Evolutionary conservation across 2,797 vertebrate genomes (phyloP).

Genomic region (Harpagifer antarcticus): DNA sequence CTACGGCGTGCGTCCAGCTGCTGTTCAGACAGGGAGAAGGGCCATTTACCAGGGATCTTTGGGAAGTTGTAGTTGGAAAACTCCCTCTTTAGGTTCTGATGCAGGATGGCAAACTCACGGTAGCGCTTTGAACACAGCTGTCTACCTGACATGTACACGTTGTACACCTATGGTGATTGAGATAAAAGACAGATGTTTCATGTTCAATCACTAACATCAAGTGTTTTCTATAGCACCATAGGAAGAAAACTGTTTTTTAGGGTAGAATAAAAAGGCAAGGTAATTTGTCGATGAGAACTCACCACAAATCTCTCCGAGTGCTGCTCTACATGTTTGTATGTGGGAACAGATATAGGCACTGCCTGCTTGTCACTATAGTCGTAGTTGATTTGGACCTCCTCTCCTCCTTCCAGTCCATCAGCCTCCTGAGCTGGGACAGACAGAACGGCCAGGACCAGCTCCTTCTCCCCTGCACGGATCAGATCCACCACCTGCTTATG

Average conservation of each 20-base stretch:
- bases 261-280: not conserved
- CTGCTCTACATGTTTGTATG: constrained; percentile 97
- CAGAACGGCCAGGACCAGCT: constrained; percentile 93
- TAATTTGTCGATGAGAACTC: constrained; percentile 64
- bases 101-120: constrained; percentile 94
- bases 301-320: constrained; percentile 98
- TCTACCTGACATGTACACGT: constrained; percentile 96
- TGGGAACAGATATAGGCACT: constrained; percentile 96
- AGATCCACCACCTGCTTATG: constrained; percentile 99
- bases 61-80: constrained; percentile 96
- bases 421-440: constrained; percentile 94
- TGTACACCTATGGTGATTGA: constrained; percentile 88
- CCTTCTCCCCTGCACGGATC: constrained; percentile 96
- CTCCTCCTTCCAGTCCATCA: constrained; percentile 91
- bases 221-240: not conserved
- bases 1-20: constrained; percentile 94
- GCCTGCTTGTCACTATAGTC: constrained; percentile 98
- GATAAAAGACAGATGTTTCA: not conserved
- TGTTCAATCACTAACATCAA: not conserved
- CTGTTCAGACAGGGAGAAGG: constrained; percentile 96
- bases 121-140: constrained; percentile 97
- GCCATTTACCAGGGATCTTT: constrained; percentile 96
- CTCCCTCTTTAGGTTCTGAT: constrained; percentile 96
- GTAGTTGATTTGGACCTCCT: constrained; percentile 92
- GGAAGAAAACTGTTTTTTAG: not conserved